Percentiles rank a stretch among this genome's conserved stretches.
Evolutionary conservation across 2,113 vertebrate species (phyloP).

Genomic region (Nesospiza acunhae): DNA sequence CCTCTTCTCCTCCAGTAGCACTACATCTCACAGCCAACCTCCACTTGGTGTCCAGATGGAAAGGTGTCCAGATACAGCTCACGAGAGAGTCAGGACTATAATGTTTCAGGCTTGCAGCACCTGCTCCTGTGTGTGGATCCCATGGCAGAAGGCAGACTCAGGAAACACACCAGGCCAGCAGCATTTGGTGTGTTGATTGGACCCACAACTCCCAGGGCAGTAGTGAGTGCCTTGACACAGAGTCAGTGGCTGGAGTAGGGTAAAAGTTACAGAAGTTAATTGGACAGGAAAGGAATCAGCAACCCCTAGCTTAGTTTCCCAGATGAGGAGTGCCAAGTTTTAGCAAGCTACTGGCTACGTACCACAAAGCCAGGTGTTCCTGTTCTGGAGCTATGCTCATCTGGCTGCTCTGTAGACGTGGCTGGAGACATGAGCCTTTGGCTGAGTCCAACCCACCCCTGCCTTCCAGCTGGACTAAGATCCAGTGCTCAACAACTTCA

Average conservation of each 20-base stretch:
- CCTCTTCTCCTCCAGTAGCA: background rate
- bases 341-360: background rate
- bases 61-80: background rate
- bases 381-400: accelerated
- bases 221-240: background rate
- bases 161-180: background rate
- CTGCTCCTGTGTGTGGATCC: background rate
- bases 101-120: background rate
- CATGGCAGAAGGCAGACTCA: background rate
- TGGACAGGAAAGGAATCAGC: background rate
- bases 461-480: background rate
- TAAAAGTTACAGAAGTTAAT: background rate
- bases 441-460: background rate
- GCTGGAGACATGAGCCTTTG: background rate
- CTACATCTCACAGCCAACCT: background rate
- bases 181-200: background rate
- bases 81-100: accelerated
- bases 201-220: background rate
- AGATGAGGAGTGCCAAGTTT: background rate
- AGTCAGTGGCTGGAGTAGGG: background rate
- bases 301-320: background rate
- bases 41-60: background rate
- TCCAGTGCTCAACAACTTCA: background rate
- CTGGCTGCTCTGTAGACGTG: background rate
- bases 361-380: background rate